Base-by-base conservation (phyloP, 2,797 vertebrate species). In the Alosa sapidissima region DNA sequence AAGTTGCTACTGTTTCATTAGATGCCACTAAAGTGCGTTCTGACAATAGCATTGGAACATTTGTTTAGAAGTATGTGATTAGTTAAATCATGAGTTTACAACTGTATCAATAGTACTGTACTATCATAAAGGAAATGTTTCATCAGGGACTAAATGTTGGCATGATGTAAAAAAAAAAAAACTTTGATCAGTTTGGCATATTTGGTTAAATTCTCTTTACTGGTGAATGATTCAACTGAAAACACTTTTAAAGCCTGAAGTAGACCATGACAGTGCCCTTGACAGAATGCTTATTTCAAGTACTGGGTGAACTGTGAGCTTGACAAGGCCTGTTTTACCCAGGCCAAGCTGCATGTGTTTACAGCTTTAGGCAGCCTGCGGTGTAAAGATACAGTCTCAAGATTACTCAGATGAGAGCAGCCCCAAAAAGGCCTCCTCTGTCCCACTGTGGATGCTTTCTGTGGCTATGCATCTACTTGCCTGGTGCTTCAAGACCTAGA, bases 401-500 rank as follows among this genome's bases (percentile, higher is more conserved):
- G 83, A 84, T 85, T 75, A 83, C 81, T 81, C 58, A 86, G 28
- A 62, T 62, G 51, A 84, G 82, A 86, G 24, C 81, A 88, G 41
- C 65, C n/a, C 65, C 68, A 81, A 82, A 78, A 83, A 60, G 16
- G 41, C 36, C 41, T 0, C 36, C 45, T 36, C 21, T 75, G 81
- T 85, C 60, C 81, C 49, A 82, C 47, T 24, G 24, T 41, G 21
- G 82, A 49, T 68, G 60, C 60, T 24, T 11, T 65, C 60, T 65
- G 84, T 86, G 82, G 85, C 62, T 83, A 14, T 81, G 72, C 62
- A 72, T 81, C 84, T 52, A n/a, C 84, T 86, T 60, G 75, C 81
- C 68, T 60, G 82, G 72, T 21, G 21, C 65, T 19, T 47, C n/a
- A 19, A 45, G 41, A 60, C 82, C 55, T 8, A 24, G 49, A 65